Conservation (phyloP, 2,797 vertebrate species). For the Pyrocephalus nanus region DNA sequence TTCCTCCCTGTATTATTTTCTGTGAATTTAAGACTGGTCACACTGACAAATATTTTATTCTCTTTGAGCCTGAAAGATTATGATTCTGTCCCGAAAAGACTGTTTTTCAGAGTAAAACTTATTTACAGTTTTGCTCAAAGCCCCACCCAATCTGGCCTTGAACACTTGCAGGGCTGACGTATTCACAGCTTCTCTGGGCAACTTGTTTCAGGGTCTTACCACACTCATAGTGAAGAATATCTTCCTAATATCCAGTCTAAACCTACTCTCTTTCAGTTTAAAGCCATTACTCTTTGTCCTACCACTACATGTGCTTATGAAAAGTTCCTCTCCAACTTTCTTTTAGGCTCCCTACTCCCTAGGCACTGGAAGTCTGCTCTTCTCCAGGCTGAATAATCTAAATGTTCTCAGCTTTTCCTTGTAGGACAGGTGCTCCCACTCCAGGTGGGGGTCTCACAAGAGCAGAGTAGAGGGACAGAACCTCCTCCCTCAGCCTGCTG, state of each 20-base stretch:
- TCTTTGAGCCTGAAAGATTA: neutral
- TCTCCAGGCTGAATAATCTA: neutral
- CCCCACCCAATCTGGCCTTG: neutral
- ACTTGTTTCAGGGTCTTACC: neutral
- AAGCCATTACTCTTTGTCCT: neutral
- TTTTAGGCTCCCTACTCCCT: neutral
- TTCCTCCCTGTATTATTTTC: neutral
- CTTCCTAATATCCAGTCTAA: neutral
- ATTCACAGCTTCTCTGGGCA: neutral
- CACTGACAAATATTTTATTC: neutral
- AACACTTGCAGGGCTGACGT: neutral
- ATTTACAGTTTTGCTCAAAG: neutral
- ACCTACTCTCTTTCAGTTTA: neutral
- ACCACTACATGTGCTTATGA: neutral
- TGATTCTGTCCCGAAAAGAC: neutral
- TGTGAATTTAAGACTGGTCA: neutral
- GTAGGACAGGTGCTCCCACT: neutral
- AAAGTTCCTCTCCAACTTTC: neutral
- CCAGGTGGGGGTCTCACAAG: neutral
- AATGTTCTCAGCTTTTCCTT: neutral
- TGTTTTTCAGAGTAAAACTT: neutral
- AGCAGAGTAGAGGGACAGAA: neutral
- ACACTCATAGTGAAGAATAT: neutral
- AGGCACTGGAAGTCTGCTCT: neutral
- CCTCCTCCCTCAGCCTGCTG: neutral